These are phyloP conservation scores for Peromyscus attwateri DNA, from an alignment of 2,797 vertebrate species.

Conservation along the genomic window DNA sequence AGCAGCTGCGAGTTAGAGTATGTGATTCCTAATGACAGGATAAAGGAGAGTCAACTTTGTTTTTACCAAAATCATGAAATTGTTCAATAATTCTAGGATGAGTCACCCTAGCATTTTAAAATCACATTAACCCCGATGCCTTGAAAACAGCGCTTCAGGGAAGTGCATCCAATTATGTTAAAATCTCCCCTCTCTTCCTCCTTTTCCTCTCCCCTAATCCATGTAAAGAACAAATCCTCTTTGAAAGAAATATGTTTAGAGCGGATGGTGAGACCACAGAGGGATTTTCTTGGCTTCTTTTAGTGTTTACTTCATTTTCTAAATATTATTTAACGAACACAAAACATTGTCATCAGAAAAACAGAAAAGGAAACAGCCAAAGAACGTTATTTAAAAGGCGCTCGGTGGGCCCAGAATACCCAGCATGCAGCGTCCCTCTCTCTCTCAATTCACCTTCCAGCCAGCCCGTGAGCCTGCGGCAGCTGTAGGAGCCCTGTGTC, in stretches of 20 bases:
- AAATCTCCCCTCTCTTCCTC: background rate
- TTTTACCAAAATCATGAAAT: slow-evolving; percentile 69
- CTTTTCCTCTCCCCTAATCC: background rate
- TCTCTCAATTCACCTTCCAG: background rate
- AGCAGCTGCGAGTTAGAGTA: background rate
- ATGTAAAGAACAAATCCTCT: slow-evolving; percentile 45
- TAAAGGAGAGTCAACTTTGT: slow-evolving; percentile 66
- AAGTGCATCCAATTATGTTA: slow-evolving; percentile 46
- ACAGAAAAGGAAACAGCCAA: background rate
- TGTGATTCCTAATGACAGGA: slow-evolving; percentile 43
- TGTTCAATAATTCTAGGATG: slow-evolving; percentile 71
- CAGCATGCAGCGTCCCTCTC: background rate
- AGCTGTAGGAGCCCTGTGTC: background rate
- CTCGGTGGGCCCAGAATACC: background rate
- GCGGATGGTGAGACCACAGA: background rate
- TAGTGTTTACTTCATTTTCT: background rate
- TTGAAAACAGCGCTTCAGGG: slow-evolving; percentile 64
- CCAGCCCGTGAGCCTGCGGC: background rate
- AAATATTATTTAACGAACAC: slow-evolving; percentile 30
- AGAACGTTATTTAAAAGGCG: background rate
- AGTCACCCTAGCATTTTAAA: slow-evolving; percentile 66
- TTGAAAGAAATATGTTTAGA: slow-evolving; percentile 59
- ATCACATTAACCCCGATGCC: slow-evolving; percentile 58
- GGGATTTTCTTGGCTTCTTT: slow-evolving; percentile 59
- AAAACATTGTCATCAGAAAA: slow-evolving; percentile 48